Evolutionary conservation across 2,113 vertebrate species (phyloP).

Genomic region (Ictalurus furcatus): DNA sequence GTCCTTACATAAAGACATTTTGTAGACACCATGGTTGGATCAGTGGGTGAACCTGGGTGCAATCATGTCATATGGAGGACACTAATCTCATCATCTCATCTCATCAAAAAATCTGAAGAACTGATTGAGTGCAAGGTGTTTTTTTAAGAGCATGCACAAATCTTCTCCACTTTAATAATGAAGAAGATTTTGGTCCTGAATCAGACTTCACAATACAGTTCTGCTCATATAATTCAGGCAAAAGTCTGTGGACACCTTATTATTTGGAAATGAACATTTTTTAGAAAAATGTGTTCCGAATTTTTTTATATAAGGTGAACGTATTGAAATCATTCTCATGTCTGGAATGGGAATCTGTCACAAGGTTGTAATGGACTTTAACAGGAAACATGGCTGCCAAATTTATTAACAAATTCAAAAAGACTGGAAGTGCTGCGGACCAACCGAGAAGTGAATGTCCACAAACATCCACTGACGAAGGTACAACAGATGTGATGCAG

Average conservation of each 20-base stretch:
- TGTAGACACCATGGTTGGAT: not conserved
- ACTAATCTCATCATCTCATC: not conserved
- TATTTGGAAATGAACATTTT: not conserved
- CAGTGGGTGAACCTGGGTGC: conserved; percentile 22
- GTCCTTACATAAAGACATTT: conserved; percentile 12
- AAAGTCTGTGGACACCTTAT: not conserved
- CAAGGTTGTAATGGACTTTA: too few relatives aligned
- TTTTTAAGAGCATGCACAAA: not conserved
- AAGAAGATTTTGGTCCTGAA: not conserved
- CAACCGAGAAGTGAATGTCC: too few relatives aligned
- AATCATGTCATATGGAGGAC: conserved; percentile 36
- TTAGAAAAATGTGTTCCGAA: too few relatives aligned
- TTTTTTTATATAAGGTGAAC: too few relatives aligned
- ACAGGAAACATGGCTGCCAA: too few relatives aligned
- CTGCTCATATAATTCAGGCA: not conserved
- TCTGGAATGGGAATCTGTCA: too few relatives aligned
- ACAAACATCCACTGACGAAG: too few relatives aligned
- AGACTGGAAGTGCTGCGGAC: too few relatives aligned
- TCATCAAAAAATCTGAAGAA: not conserved
- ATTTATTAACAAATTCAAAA: too few relatives aligned
- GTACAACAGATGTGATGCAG: too few relatives aligned
- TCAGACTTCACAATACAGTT: not conserved
- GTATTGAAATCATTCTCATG: too few relatives aligned
- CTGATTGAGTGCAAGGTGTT: not conserved
- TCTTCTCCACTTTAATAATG: not conserved